These are phyloP conservation scores for Apoderus coryli DNA, from an alignment of 2,888 invertebrate species.

Conservation along the genomic window DNA sequence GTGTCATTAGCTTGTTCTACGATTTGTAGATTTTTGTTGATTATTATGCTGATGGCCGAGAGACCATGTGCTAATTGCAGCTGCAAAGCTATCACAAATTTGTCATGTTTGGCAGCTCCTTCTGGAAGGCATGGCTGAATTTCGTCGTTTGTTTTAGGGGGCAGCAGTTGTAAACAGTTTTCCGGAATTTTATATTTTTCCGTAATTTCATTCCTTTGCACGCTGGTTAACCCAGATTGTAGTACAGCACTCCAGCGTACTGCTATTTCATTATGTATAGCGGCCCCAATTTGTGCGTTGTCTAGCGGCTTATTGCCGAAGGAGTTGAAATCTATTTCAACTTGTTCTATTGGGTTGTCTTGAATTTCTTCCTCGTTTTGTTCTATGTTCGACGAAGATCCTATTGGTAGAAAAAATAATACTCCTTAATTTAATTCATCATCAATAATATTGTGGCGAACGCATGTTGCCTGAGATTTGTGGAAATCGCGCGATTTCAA, in stretches of 20 bases:
- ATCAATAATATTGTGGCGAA: too few species aligned
- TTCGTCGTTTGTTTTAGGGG: conserved; percentile 8
- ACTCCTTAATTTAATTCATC: too few species aligned
- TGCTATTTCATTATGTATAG: neutral
- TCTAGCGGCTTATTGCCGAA: neutral
- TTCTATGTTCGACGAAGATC: too few species aligned
- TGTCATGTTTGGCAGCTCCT: conserved; percentile 7
- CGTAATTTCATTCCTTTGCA: conserved; percentile 7
- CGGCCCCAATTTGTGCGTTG: neutral
- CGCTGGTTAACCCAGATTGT: conserved; percentile 6
- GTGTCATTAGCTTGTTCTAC: neutral
- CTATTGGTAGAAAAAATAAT: neutral
- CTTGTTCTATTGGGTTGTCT: too few species aligned
- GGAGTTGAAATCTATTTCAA: neutral
- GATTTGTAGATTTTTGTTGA: neutral
- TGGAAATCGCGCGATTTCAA: conserved; percentile 1
- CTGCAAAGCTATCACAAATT: conserved; percentile 6
- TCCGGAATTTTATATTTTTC: conserved; percentile 8
- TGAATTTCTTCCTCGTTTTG: too few species aligned
- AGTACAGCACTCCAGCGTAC: neutral
- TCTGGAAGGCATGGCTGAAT: conserved; percentile 6
- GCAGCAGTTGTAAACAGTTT: conserved; percentile 6
- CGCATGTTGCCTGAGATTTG: neutral
- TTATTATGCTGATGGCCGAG: conserved; percentile 5
- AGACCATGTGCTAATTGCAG: conserved; percentile 10